A percentile compares a stretch with the other conserved stretches of the same genome.
Conservation (phyloP, 2,888 invertebrate genomes). For the Cephus runcator region DNA sequence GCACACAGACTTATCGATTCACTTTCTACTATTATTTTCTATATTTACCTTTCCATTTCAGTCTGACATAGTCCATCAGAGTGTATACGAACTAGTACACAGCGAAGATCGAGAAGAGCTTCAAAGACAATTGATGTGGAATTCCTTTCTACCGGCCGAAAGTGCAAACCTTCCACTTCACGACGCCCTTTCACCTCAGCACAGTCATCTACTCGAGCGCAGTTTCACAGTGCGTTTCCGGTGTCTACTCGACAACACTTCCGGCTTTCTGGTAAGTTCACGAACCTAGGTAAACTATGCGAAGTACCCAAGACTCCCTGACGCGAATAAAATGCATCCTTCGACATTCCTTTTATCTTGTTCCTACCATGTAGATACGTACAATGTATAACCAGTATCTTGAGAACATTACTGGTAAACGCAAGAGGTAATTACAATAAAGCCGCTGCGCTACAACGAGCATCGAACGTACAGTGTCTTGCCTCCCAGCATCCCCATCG, state of each 20-base stretch:
- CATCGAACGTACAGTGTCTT: background rate
- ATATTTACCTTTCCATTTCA: constrained; percentile 67
- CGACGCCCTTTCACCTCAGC: constrained; percentile 89
- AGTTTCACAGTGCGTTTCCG: constrained; percentile 99
- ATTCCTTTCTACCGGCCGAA: constrained; percentile 88
- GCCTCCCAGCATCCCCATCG: background rate
- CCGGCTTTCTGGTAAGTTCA: constrained; percentile 92
- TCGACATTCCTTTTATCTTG: background rate
- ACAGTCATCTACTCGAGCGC: constrained; percentile 90
- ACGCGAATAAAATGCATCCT: background rate
- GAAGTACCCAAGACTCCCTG: background rate
- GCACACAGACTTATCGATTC: background rate
- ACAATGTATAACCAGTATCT: background rate
- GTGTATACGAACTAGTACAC: constrained; percentile 98
- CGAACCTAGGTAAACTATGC: background rate
- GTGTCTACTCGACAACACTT: constrained; percentile 98
- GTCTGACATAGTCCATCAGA: constrained; percentile 99
- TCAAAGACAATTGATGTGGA: constrained; percentile 94
- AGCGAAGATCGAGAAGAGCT: constrained; percentile 98
- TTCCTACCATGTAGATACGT: background rate
- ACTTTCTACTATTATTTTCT: background rate
- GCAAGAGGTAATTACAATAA: constrained; percentile 2
- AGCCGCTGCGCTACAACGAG: background rate
- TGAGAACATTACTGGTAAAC: background rate
- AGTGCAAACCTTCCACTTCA: constrained; percentile 82